A percentile compares a stretch with the other conserved stretches of the same genome.
Evolutionary conservation across 2,113 vertebrate species (phyloP).

Genomic region (Dasyornis broadbenti): DNA sequence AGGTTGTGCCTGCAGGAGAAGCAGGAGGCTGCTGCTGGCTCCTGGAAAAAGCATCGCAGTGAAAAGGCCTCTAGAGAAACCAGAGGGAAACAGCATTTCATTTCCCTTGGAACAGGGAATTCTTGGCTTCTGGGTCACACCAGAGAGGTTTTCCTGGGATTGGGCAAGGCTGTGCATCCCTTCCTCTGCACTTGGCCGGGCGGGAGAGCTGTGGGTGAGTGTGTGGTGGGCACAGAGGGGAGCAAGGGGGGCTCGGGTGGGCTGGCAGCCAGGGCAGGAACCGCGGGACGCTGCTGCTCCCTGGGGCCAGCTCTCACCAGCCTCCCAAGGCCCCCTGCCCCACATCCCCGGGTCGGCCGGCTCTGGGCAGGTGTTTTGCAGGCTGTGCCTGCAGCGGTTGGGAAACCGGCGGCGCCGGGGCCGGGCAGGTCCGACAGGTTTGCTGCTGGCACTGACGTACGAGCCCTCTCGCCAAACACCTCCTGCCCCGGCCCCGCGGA

Average conservation of each 20-base stretch:
- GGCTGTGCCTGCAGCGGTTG: not conserved
- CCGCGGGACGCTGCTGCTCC: not conserved
- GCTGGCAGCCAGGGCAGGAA: not conserved
- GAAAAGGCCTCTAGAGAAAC: not conserved
- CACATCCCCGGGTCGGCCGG: not conserved
- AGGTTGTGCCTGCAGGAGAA: not conserved
- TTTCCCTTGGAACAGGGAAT: not conserved
- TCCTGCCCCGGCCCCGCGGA: not conserved
- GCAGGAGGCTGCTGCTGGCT: not conserved
- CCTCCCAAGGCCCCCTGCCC: not conserved
- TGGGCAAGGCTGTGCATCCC: rapidly evolving
- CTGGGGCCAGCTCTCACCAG: not conserved
- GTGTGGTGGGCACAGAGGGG: rapidly evolving
- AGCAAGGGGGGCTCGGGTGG: too few relatives aligned
- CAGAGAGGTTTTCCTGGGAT: not conserved
- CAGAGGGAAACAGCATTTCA: rapidly evolving
- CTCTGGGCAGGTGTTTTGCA: not conserved
- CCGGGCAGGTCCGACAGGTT: conserved; percentile 51
- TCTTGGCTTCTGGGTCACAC: not conserved
- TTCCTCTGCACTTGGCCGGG: rapidly evolving
- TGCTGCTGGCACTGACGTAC: conserved; percentile 18
- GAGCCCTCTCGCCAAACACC: conserved; percentile 32
- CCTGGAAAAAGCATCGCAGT: rapidly evolving
- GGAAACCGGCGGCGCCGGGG: not conserved
- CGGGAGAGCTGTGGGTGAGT: not conserved